Conservation (phyloP, 2,888 invertebrate species). For the Oxyteleia sp. region DNA sequence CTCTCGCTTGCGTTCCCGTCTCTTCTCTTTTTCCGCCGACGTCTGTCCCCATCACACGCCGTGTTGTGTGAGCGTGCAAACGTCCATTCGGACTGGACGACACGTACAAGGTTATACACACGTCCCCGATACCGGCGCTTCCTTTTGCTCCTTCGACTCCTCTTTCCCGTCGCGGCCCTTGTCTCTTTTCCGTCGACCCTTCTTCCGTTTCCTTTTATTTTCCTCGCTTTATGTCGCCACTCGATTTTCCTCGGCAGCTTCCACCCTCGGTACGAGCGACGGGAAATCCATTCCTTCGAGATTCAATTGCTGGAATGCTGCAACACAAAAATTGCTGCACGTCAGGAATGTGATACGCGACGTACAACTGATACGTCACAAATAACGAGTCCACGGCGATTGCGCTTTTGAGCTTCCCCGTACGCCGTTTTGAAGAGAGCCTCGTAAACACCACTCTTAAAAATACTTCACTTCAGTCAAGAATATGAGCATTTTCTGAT, state of each 20-base stretch:
- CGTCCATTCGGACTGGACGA: constrained; percentile 75
- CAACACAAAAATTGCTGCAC: constrained; percentile 44
- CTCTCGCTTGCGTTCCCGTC: constrained; percentile 41
- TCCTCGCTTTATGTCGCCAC: constrained; percentile 33
- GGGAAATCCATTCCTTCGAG: constrained; percentile 47
- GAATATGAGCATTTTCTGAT: too few relatives aligned
- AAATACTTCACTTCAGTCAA: too few relatives aligned
- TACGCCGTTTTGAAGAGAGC: background rate
- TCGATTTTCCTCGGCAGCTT: constrained; percentile 39
- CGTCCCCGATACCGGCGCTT: constrained; percentile 33
- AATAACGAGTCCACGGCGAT: constrained; percentile 34
- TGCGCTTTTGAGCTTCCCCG: constrained; percentile 28
- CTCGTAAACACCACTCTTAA: too few relatives aligned
- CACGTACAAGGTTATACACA: constrained; percentile 39
- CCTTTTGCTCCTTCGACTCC: constrained; percentile 12
- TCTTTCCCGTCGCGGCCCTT: background rate
- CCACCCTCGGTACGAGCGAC: constrained; percentile 20
- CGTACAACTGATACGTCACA: constrained; percentile 39
- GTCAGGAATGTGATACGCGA: constrained; percentile 26
- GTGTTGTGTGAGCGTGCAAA: constrained; percentile 74
- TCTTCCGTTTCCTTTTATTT: constrained; percentile 44
- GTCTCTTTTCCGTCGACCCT: constrained; percentile 8
- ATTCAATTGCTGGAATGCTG: constrained; percentile 53
- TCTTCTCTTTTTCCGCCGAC: constrained; percentile 60
- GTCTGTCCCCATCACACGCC: constrained; percentile 55